phyloP scores from a whole-genome alignment of 2,888 invertebrate species.

The Torymus tubicola region DNA sequence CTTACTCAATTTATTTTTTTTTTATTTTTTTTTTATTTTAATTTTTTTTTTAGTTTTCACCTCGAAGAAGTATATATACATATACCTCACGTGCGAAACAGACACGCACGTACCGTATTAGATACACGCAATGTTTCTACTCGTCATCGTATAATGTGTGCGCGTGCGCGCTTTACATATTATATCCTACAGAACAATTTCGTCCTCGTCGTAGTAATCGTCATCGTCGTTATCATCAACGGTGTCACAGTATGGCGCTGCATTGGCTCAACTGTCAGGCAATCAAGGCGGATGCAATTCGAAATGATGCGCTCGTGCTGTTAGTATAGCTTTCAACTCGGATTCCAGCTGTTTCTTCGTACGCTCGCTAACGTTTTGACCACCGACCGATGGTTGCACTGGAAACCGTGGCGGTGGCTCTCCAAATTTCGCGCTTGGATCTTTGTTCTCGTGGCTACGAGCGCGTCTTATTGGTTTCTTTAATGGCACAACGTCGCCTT shows the following conservation, averaged over 20 bases:
- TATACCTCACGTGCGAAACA: no score
- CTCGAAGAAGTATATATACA: background rate
- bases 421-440: slow-evolving; percentile 16
- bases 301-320: slow-evolving; percentile 74
- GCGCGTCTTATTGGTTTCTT: slow-evolving; percentile 73
- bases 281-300: slow-evolving; percentile 75
- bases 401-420: slow-evolving; percentile 69
- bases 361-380: slow-evolving; percentile 72
- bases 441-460: slow-evolving; percentile 71
- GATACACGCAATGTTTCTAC: no score
- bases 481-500: slow-evolving; percentile 62
- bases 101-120: no score
- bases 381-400: slow-evolving; percentile 73
- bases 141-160: no score
- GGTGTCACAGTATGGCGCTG: background rate
- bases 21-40: background rate
- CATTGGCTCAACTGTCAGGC: slow-evolving; percentile 33
- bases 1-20: background rate
- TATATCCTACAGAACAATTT: no score
- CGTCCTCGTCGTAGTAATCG: no score
- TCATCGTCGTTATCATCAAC: background rate
- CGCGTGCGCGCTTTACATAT: no score
- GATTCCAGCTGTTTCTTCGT: slow-evolving; percentile 75
- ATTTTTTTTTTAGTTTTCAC: background rate
- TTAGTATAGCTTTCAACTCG: slow-evolving; percentile 74